phyloP scores from a whole-genome alignment of 1,140 invertebrate species.

The Eufriesea mexicana region DNA sequence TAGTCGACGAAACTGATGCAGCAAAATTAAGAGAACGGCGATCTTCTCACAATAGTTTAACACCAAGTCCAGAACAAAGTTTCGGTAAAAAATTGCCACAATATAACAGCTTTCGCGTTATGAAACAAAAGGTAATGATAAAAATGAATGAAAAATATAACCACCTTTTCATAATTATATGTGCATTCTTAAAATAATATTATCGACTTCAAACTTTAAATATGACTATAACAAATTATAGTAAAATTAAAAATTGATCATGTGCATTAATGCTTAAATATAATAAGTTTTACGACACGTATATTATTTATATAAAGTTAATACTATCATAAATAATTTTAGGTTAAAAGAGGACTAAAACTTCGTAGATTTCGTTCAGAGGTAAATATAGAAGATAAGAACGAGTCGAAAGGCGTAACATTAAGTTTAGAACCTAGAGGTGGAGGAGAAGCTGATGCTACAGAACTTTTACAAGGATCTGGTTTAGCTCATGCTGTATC shows the following conservation, averaged over 20 bases:
- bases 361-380: constrained; percentile 81
- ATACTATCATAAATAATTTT: constrained; percentile 32
- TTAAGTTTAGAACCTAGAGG: constrained; percentile 78
- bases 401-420: constrained; percentile 71
- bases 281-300: too few species aligned
- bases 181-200: background rate
- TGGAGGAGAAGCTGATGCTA: constrained; percentile 78
- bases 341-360: constrained; percentile 79
- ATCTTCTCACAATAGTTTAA: constrained; percentile 71
- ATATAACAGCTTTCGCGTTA: constrained; percentile 77
- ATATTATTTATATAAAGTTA: background rate
- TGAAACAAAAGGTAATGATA: constrained; percentile 77
- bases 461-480: constrained; percentile 77
- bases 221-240: background rate
- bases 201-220: background rate
- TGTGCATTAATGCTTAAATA: background rate
- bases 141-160: constrained; percentile 1
- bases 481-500: constrained; percentile 79
- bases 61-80: constrained; percentile 74
- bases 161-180: background rate
- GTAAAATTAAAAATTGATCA: background rate
- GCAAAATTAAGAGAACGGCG: constrained; percentile 63
- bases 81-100: constrained; percentile 76
- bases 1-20: constrained; percentile 59
- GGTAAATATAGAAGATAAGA: constrained; percentile 79